Evolutionary conservation across 1,140 invertebrate genomes (phyloP), one percentile per base, ranked within the genome.

Genomic region (Campoletis sonorensis): DNA sequence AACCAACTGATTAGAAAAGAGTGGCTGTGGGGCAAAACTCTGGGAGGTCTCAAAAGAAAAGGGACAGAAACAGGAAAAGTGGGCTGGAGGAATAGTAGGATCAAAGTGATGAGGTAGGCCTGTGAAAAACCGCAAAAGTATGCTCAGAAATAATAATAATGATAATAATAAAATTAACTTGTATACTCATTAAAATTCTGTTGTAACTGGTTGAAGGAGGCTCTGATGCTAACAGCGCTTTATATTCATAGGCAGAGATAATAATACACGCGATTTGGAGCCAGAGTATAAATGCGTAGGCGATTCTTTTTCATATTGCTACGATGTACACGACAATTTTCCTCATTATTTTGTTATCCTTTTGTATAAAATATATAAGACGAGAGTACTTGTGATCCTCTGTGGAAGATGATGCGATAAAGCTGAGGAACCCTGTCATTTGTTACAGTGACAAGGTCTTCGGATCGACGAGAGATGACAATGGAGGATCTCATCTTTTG

Each of bases 401-500:
- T 18, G 10, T 33, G n/a, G 49, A 21, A 71, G 75, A 71, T 64
- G 40, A 61, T 30, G 68, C 71, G 68, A 78, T 58, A 82, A 78
- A 72, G 23, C 61, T 45, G 51, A 73, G 27, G 71, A 26, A 73
- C 54, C 68, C 30, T 45, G 51, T 78, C 67, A 82, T 82, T 82
- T 82, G 81, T 79, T 79, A 33, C 18, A 73, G 76, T 79, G 76
- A 79, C 81, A 79, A 51, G 40, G 18, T 61, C 51, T 40, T 40
- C 33, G 40, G 81, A 79, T 79, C 67, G 67, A 72, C 64, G 67
- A 18, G 49, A 71, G 76, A 82, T 82, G 81, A 82, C 81, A 79
- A 82, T 82, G 76, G 73, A 18, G 26, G 37, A 78, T 79, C 68
- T 54, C 67, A 37, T 82, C 76, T 82, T 49, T 68, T 30, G 76